These are phyloP conservation scores for Dendrocincla tyrannina DNA, from an alignment of 2,797 vertebrate genomes.

Conservation along the genomic window DNA sequence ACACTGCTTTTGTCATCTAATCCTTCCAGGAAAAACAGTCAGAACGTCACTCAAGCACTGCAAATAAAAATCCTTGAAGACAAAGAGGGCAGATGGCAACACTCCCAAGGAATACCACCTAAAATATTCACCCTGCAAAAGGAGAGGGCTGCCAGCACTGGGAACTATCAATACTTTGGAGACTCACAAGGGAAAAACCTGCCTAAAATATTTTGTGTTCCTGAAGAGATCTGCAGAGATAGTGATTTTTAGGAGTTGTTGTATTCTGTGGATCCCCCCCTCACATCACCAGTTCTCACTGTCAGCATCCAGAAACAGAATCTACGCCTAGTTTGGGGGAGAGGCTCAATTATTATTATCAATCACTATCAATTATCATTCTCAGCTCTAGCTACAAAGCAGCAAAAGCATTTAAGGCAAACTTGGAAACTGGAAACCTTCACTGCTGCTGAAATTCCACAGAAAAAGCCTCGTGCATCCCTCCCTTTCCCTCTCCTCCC, in stretches of 20 bases:
- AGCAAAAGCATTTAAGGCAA: background rate
- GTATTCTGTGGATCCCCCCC: too few relatives aligned
- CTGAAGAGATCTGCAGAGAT: background rate
- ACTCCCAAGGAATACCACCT: background rate
- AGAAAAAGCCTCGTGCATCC: background rate
- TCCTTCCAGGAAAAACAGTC: conserved; percentile 17
- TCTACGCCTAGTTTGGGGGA: rapidly evolving
- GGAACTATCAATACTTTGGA: background rate
- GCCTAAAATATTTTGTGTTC: background rate
- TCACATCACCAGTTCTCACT: background rate
- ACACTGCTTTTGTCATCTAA: conserved; percentile 32
- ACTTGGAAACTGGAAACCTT: background rate
- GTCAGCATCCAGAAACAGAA: background rate
- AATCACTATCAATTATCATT: background rate
- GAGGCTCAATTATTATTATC: background rate
- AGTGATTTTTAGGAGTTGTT: background rate
- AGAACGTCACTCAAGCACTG: background rate
- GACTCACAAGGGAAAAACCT: background rate
- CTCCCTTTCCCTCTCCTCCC: conserved; percentile 3
- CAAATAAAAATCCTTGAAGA: conserved; percentile 35
- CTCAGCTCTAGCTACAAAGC: background rate
- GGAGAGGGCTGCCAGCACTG: background rate
- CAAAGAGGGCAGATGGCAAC: conserved; percentile 39
- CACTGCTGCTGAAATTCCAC: background rate
- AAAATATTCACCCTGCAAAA: background rate